Percentiles rank a stretch among this genome's conserved stretches.
phyloP scores from a whole-genome alignment of 1,140 invertebrate genomes.

The Carcinoscorpius rotundicauda region DNA sequence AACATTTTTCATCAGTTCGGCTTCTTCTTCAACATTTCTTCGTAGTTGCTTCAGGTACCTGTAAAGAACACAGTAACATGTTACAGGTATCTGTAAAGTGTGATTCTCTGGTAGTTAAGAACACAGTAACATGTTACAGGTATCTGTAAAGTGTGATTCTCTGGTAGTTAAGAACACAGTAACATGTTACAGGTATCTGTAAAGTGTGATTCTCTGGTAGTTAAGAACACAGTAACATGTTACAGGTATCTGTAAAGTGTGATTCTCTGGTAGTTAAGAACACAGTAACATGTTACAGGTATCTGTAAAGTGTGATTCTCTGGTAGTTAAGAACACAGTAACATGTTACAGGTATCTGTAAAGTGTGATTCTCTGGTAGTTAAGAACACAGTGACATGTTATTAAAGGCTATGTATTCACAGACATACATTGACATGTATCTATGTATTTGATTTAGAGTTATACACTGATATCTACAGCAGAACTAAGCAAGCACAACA shows the following conservation, averaged over 20 bases:
- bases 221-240: constrained; percentile 4
- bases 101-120: neutral
- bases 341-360: too few species aligned
- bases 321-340: too few species aligned
- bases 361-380: too few species aligned
- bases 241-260: neutral
- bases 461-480: too few species aligned
- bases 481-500: too few species aligned
- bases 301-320: too few species aligned
- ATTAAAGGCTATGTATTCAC: too few species aligned
- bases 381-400: too few species aligned
- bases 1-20: constrained; percentile 72
- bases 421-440: too few species aligned
- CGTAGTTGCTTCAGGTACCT: constrained; percentile 61
- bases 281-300: too few species aligned
- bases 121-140: constrained; percentile 2
- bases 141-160: constrained; percentile 4
- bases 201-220: neutral
- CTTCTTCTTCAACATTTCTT: constrained; percentile 68
- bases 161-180: neutral
- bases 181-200: neutral
- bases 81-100: neutral
- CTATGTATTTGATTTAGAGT: too few species aligned
- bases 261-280: too few species aligned
- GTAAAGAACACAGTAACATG: constrained; percentile 13